These are phyloP conservation scores for Galemys pyrenaicus DNA, from an alignment of 2,113 vertebrate genomes.

Conservation along the genomic window DNA sequence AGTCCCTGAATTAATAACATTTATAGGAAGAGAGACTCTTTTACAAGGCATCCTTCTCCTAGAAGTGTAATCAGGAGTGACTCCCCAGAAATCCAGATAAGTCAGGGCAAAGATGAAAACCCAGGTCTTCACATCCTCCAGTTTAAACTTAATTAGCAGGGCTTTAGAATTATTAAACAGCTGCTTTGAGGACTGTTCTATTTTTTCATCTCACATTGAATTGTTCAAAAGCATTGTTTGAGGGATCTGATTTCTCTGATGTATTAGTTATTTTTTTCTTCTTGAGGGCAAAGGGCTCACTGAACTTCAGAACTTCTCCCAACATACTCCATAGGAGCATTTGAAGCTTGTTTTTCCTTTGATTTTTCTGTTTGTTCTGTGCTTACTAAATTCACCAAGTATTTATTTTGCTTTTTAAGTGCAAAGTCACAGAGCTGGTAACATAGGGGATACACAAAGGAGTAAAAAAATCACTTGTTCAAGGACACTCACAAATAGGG, in stretches of 20 bases:
- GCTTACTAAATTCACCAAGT: background rate
- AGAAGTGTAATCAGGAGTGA: fast-evolving
- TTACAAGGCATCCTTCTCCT: background rate
- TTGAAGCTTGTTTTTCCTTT: background rate
- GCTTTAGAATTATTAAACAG: background rate
- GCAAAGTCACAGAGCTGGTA: background rate
- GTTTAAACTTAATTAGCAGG: background rate
- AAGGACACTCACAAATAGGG: background rate
- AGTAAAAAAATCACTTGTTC: background rate
- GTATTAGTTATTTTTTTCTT: background rate
- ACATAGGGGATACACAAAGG: background rate
- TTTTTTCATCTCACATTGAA: background rate
- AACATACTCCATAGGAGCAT: fast-evolving
- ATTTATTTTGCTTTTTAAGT: background rate
- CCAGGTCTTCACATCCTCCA: background rate
- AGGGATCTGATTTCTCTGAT: background rate
- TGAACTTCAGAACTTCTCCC: background rate
- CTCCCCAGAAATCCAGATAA: background rate
- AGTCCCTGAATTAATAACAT: background rate
- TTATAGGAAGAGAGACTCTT: background rate
- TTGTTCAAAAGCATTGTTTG: background rate
- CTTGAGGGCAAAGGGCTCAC: background rate
- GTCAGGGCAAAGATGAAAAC: background rate
- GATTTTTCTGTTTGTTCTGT: background rate
- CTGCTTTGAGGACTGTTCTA: background rate